These are phyloP conservation scores for Oligia strigilis DNA, from an alignment of 2,888 invertebrate genomes.

Conservation along the genomic window DNA sequence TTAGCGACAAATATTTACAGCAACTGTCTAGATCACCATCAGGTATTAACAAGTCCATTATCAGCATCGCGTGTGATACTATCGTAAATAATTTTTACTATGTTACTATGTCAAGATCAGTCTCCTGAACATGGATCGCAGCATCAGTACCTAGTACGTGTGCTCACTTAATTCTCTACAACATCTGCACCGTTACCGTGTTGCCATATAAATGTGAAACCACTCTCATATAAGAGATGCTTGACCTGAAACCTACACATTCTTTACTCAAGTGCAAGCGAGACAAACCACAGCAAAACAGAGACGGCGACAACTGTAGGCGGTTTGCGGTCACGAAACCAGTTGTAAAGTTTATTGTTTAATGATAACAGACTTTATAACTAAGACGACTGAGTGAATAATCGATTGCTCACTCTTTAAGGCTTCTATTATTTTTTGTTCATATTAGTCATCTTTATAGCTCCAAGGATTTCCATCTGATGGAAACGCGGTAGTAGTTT, in stretches of 20 bases:
- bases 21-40: conserved; percentile 3
- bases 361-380: conserved; percentile 71
- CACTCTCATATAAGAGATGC: conserved; percentile 68
- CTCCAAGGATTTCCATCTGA: conserved; percentile 65
- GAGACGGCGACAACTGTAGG: conserved; percentile 69
- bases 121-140: conserved; percentile 1
- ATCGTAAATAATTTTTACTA: conserved; percentile 23
- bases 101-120: conserved; percentile 44
- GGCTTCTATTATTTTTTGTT: conserved; percentile 74
- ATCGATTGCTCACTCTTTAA: conserved; percentile 59
- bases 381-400: conserved; percentile 68
- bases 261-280: conserved; percentile 73
- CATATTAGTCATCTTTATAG: conserved; percentile 77
- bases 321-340: conserved; percentile 83
- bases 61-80: conserved; percentile 5
- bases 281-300: conserved; percentile 66
- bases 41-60: conserved; percentile 10
- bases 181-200: conserved; percentile 42
- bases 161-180: conserved; percentile 19
- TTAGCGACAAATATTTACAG: neutral
- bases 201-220: conserved; percentile 60
- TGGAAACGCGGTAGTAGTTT: conserved; percentile 50
- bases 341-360: conserved; percentile 74
- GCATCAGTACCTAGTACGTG: neutral
- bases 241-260: conserved; percentile 83